phyloP scores from a whole-genome alignment of 2,888 invertebrate genomes.

The Pyrocoelia pectoralis region DNA sequence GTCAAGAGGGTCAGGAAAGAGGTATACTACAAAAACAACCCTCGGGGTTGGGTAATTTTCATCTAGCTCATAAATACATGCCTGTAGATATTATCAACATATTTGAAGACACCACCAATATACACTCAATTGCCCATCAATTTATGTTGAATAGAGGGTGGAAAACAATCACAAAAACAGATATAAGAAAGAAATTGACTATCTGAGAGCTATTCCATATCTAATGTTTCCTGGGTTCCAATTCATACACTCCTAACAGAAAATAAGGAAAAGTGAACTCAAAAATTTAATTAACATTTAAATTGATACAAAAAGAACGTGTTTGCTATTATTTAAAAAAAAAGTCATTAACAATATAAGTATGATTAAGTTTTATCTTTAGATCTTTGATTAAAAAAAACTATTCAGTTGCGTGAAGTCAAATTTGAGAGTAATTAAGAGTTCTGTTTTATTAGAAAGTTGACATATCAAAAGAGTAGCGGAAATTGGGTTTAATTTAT shows the following conservation, averaged over 20 bases:
- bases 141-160: conserved; percentile 33
- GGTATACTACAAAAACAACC: conserved; percentile 3
- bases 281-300: not conserved
- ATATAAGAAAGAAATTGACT: conserved; percentile 43
- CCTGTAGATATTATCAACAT: conserved; percentile 27
- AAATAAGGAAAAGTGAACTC: not conserved
- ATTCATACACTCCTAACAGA: not conserved
- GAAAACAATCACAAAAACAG: conserved; percentile 42
- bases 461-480: not conserved
- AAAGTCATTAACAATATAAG: not conserved
- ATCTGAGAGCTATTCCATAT: conserved; percentile 43
- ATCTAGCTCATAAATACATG: not conserved
- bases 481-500: not conserved
- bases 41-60: not conserved
- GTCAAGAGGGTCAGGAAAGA: conserved; percentile 22
- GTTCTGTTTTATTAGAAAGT: not conserved
- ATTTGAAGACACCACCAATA: conserved; percentile 28
- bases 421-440: not conserved
- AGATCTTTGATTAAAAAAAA: not conserved
- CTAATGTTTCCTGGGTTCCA: conserved; percentile 10
- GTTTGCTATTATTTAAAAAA: not conserved
- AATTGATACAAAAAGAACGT: not conserved
- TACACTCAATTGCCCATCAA: conserved; percentile 30
- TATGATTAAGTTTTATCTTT: not conserved
- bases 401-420: not conserved